Evolutionary conservation across 1,140 invertebrate genomes (phyloP).

Genomic region (Lutraria rhynchaena): DNA sequence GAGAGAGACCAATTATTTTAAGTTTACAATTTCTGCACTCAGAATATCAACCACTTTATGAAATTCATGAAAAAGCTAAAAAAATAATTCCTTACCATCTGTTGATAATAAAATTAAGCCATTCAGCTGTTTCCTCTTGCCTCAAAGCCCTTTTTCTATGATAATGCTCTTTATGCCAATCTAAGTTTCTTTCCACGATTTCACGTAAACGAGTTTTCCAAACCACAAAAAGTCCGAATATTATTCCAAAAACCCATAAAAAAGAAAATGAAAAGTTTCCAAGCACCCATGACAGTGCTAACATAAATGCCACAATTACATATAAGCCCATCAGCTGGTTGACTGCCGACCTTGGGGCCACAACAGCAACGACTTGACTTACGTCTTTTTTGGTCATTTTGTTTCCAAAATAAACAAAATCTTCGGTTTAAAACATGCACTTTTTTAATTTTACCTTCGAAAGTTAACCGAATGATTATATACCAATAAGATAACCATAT

Average conservation of each 20-base stretch:
- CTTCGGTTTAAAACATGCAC: too few species aligned
- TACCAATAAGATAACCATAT: too few species aligned
- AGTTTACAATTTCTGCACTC: too few species aligned
- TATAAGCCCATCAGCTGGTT: conserved; percentile 71
- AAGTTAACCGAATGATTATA: too few species aligned
- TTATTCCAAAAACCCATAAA: conserved; percentile 73
- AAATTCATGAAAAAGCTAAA: not conserved
- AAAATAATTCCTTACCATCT: conserved; percentile 81
- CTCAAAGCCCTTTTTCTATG: conserved; percentile 83
- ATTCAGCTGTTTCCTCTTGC: conserved; percentile 84
- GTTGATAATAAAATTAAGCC: conserved; percentile 84
- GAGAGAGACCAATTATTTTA: too few species aligned
- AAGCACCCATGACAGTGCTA: conserved; percentile 71
- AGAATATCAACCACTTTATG: too few species aligned
- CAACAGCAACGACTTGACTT: conserved; percentile 6
- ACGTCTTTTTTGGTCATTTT: conserved; percentile 26
- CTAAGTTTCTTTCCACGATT: conserved; percentile 71
- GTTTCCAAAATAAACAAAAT: too few species aligned
- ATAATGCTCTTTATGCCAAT: conserved; percentile 80
- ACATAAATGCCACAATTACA: conserved; percentile 68
- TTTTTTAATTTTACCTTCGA: too few species aligned
- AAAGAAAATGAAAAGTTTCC: conserved; percentile 73
- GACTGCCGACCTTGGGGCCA: conserved; percentile 47
- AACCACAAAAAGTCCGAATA: conserved; percentile 71
- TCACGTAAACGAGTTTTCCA: conserved; percentile 75